Conservation (phyloP, 2,888 invertebrate genomes). For the Pristionchus exspectatus region DNA sequence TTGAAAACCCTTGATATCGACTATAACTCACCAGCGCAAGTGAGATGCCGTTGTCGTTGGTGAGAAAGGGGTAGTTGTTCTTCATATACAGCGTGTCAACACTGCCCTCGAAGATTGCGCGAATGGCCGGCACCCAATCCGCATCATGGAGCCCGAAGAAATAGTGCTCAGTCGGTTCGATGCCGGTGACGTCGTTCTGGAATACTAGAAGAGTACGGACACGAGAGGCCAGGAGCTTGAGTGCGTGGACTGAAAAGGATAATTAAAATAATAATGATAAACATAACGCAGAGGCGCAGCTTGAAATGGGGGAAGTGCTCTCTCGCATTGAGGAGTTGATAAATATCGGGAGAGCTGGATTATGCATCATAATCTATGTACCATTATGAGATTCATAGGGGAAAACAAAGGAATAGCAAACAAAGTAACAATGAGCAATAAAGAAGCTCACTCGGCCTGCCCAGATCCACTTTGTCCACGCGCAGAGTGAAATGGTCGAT, state of each 20-base stretch:
- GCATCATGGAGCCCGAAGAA: background rate
- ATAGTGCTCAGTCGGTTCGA: background rate
- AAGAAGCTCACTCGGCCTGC: background rate
- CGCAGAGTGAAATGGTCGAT: background rate
- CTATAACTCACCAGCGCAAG: background rate
- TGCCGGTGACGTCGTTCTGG: background rate
- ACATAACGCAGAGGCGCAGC: no score
- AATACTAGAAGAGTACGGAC: background rate
- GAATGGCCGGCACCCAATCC: background rate
- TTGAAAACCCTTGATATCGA: no score
- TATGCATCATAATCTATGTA: no score
- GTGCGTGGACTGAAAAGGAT: background rate
- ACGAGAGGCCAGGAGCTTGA: background rate
- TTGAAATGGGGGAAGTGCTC: no score
- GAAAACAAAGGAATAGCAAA: no score
- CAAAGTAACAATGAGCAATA: no score
- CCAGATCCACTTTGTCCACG: background rate
- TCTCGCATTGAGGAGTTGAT: no score
- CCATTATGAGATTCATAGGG: no score
- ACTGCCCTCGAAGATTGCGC: background rate
- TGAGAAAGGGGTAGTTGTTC: background rate
- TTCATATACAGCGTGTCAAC: background rate
- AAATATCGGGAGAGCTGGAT: no score
- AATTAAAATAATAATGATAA: no score
- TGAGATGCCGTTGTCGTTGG: background rate